Percentiles rank a stretch among this genome's conserved stretches.
These are phyloP conservation scores for Euglossa dilemma DNA, from an alignment of 1,140 invertebrate species.

Conservation along the genomic window DNA sequence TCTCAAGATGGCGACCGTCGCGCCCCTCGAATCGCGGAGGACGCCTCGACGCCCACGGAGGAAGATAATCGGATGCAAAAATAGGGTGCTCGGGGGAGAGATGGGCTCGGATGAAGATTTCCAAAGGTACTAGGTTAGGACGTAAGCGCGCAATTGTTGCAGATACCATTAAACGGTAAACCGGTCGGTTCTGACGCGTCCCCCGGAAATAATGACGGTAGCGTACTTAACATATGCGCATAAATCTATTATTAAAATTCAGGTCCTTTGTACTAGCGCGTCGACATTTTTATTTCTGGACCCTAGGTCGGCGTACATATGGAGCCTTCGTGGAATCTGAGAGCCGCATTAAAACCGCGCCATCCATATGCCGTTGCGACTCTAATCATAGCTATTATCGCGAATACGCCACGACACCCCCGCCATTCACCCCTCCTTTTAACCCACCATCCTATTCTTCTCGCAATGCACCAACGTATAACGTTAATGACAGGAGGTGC, in stretches of 20 bases:
- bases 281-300: constrained; percentile 77
- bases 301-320: constrained; percentile 75
- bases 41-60: constrained; percentile 12
- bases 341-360: constrained; percentile 68
- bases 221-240: constrained; percentile 79
- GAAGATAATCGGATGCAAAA: constrained; percentile 53
- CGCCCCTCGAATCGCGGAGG: constrained; percentile 18
- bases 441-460: constrained; percentile 48
- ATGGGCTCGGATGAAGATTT: constrained; percentile 6
- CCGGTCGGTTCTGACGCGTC: constrained; percentile 12
- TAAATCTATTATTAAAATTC: constrained; percentile 83
- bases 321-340: constrained; percentile 71
- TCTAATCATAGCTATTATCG: constrained; percentile 68
- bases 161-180: constrained; percentile 56
- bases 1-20: constrained; percentile 51
- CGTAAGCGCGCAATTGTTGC: constrained; percentile 32
- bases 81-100: neutral
- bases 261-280: constrained; percentile 71
- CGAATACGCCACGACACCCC: constrained; percentile 43
- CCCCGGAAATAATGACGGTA: constrained; percentile 68
- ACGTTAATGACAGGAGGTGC: constrained; percentile 50
- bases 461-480: constrained; percentile 29
- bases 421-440: constrained; percentile 35
- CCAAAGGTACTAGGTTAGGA: constrained; percentile 5
- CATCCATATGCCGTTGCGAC: constrained; percentile 76